Evolutionary conservation across 2,888 invertebrate species (phyloP).

Genomic region (Cephus pulcher): DNA sequence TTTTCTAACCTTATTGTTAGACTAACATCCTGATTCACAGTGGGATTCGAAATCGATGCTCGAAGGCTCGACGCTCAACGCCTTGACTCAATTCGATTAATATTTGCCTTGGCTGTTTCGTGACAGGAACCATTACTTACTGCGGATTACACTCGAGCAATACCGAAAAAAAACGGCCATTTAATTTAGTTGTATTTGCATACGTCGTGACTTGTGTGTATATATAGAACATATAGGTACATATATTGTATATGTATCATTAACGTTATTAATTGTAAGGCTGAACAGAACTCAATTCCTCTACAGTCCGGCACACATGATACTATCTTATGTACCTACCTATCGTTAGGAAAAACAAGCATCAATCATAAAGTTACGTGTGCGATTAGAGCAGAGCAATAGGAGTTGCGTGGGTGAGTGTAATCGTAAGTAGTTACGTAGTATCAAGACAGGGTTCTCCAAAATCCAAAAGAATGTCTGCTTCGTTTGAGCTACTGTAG

Average conservation of each 20-base stretch:
- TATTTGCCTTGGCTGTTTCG: neutral
- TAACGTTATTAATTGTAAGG: conserved; percentile 40
- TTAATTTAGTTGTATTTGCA: conserved; percentile 1
- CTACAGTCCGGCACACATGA: conserved; percentile 39
- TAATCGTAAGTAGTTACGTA: neutral
- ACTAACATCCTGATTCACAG: neutral
- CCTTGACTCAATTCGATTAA: neutral
- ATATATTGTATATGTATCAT: conserved; percentile 23
- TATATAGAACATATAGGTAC: conserved; percentile 26
- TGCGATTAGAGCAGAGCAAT: neutral
- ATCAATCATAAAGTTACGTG: neutral
- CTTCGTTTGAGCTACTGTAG: too few species aligned
- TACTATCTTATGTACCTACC: conserved; percentile 30
- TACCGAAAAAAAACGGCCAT: neutral
- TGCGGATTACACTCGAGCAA: neutral
- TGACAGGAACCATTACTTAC: neutral
- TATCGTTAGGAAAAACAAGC: neutral
- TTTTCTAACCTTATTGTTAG: neutral
- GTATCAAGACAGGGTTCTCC: neutral
- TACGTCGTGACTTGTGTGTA: conserved; percentile 17
- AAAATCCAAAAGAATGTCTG: too few species aligned
- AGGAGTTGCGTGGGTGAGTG: neutral
- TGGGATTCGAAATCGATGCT: neutral
- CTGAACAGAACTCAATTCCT: conserved; percentile 36
- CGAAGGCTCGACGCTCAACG: neutral